These are phyloP conservation scores for Petrocephalus zakoni DNA, from an alignment of 2,113 vertebrate genomes.

Conservation along the genomic window DNA sequence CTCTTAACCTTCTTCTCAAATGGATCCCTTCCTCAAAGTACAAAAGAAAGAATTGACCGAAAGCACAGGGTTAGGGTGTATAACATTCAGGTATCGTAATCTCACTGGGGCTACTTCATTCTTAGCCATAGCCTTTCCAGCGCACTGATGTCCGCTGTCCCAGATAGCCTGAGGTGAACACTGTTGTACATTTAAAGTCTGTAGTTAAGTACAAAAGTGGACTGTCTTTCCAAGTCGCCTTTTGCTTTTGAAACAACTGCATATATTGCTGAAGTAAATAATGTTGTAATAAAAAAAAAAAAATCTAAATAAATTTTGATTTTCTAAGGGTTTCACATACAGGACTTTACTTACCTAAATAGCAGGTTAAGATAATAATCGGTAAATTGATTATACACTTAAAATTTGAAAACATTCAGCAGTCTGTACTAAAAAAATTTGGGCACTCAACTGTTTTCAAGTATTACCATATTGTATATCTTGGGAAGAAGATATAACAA, in stretches of 20 bases:
- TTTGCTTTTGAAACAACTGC: conserved; percentile 54
- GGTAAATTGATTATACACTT: conserved; percentile 58
- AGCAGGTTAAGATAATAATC: conserved; percentile 59
- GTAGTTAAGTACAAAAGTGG: conserved; percentile 32
- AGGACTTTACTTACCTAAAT: conserved; percentile 64
- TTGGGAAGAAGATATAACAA: conserved; percentile 54
- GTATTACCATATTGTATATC: conserved; percentile 60
- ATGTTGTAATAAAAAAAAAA: conserved; percentile 43
- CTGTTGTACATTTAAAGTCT: conserved; percentile 28
- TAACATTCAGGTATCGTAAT: conserved; percentile 12
- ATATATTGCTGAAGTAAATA: conserved; percentile 62
- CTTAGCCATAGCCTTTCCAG: neutral
- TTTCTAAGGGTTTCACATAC: conserved; percentile 64
- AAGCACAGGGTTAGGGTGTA: neutral
- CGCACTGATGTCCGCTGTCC: neutral
- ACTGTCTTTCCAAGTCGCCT: conserved; percentile 35
- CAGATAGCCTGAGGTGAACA: conserved; percentile 18
- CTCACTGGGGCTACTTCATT: neutral
- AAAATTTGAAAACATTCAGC: conserved; percentile 54
- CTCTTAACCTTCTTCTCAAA: neutral
- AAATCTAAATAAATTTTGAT: conserved; percentile 46
- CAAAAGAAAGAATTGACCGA: neutral
- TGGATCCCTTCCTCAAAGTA: neutral
- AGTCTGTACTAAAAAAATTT: conserved; percentile 22
- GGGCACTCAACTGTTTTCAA: conserved; percentile 57